Percentiles rank a stretch among this genome's conserved stretches.
phyloP scores from a whole-genome alignment of 2,797 vertebrate genomes.

The Typhlichthys eigenmanni region DNA sequence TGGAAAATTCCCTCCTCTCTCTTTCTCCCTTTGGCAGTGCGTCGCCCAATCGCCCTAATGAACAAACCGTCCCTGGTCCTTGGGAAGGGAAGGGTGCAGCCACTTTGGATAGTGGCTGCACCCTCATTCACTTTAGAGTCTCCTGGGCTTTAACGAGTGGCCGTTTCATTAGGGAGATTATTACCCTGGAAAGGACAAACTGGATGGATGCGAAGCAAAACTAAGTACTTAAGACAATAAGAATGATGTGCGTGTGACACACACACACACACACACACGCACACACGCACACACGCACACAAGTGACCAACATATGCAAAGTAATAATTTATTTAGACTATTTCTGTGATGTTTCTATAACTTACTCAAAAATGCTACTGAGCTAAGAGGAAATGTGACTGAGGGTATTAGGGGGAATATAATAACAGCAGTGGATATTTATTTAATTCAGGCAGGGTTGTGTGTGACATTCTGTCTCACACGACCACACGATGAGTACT shows the following conservation, averaged over 20 bases:
- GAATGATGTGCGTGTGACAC: not conserved
- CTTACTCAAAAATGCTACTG: slow-evolving; percentile 35
- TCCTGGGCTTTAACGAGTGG: slow-evolving; percentile 17
- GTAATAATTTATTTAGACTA: slow-evolving; percentile 4
- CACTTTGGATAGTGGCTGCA: slow-evolving; percentile 9
- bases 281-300: slow-evolving; percentile 19
- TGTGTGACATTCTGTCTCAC: too few species aligned
- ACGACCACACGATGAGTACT: too few species aligned
- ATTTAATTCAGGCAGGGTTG: too few species aligned
- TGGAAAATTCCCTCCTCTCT: too few species aligned
- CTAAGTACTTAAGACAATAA: too few species aligned
- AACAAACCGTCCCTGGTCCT: too few species aligned
- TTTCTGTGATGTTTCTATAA: slow-evolving; percentile 28
- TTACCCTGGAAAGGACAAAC: slow-evolving; percentile 33
- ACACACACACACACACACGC: slow-evolving; percentile 23
- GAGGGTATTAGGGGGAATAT: slow-evolving; percentile 6
- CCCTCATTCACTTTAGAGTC: slow-evolving; percentile 56
- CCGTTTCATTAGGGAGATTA: slow-evolving; percentile 69
- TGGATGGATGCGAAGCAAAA: slow-evolving; percentile 27
- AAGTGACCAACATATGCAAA: not conserved
- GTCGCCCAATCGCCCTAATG: too few species aligned
- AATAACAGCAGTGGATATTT: too few species aligned
- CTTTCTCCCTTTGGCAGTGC: too few species aligned
- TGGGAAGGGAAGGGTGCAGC: slow-evolving; percentile 17
- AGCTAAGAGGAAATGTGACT: slow-evolving; percentile 24